phyloP scores from a whole-genome alignment of 35 echinoderm and acorn worm genomes.

The Patiria miniata region DNA sequence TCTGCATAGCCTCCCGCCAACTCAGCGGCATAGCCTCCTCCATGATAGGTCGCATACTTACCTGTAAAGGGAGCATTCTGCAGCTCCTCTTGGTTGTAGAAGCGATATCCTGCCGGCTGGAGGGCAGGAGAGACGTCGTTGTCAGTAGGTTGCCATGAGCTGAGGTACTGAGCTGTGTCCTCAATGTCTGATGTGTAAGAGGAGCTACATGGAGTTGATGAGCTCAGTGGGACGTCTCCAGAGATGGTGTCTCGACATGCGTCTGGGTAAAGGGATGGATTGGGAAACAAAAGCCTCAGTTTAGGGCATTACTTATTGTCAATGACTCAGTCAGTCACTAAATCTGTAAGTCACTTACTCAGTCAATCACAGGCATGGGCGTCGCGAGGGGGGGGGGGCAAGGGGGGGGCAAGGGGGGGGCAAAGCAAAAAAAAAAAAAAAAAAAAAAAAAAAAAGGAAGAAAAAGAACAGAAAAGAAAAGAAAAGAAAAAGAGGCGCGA shows the following conservation, averaged over 20 bases:
- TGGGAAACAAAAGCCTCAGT: not conserved
- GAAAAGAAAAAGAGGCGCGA: too few relatives aligned
- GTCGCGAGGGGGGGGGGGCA: too few relatives aligned
- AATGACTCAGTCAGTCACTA: too few relatives aligned
- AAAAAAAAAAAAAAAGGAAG: too few relatives aligned
- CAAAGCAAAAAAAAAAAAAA: too few relatives aligned
- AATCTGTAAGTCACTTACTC: too few relatives aligned
- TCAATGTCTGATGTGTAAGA: not conserved
- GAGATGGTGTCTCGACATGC: constrained; percentile 1
- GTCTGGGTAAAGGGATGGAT: not conserved
- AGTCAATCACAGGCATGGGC: too few relatives aligned
- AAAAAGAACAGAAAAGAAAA: too few relatives aligned
- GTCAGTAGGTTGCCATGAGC: not conserved
- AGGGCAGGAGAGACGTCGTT: constrained; percentile 3
- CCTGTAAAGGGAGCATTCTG: not conserved
- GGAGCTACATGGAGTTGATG: not conserved
- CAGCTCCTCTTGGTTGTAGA: not conserved
- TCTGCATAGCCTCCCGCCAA: not conserved
- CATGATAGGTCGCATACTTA: constrained; percentile 19
- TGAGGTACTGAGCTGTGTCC: constrained; percentile 16
- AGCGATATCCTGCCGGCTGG: not conserved
- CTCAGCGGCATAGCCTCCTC: not conserved
- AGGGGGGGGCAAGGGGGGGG: too few relatives aligned
- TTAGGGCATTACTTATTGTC: not conserved
- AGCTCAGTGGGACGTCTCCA: not conserved